phyloP scores from a whole-genome alignment of 2,888 invertebrate species.

The Dusona sp. region DNA sequence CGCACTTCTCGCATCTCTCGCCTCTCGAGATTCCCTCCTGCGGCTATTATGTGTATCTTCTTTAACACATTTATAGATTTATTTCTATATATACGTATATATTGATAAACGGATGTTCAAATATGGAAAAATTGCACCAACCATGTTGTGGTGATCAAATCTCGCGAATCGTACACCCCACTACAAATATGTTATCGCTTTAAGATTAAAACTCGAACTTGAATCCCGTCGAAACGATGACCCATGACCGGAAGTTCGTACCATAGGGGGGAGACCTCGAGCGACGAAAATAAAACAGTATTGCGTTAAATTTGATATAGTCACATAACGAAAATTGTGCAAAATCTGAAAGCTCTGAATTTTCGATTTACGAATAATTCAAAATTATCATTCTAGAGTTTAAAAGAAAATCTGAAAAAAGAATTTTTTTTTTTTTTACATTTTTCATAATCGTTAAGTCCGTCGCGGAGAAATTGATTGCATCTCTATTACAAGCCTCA shows the following conservation, averaged over 20 bases:
- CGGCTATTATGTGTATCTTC: slow-evolving; percentile 33
- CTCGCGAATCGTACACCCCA: background rate
- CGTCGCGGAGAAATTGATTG: background rate
- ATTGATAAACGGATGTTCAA: slow-evolving; percentile 2
- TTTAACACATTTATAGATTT: background rate
- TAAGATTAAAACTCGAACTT: slow-evolving; percentile 23
- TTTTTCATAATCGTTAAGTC: no score
- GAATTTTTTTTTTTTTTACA: background rate
- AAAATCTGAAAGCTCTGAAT: background rate
- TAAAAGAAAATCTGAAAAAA: background rate
- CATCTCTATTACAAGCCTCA: background rate
- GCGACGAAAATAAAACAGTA: background rate
- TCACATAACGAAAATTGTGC: background rate
- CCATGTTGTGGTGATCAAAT: slow-evolving; percentile 58
- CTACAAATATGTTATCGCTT: background rate
- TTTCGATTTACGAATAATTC: background rate
- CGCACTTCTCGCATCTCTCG: slow-evolving; percentile 72
- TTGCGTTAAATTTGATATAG: background rate
- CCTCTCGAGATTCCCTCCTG: slow-evolving; percentile 44
- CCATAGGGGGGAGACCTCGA: background rate
- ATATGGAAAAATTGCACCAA: slow-evolving; percentile 12
- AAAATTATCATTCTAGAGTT: background rate
- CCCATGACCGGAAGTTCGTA: slow-evolving; percentile 9
- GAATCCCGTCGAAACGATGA: slow-evolving; percentile 12
- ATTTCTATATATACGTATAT: slow-evolving; percentile 56